These are phyloP conservation scores for Asteroscopus sphinx DNA, from an alignment of 2,888 invertebrate species.

Conservation along the genomic window DNA sequence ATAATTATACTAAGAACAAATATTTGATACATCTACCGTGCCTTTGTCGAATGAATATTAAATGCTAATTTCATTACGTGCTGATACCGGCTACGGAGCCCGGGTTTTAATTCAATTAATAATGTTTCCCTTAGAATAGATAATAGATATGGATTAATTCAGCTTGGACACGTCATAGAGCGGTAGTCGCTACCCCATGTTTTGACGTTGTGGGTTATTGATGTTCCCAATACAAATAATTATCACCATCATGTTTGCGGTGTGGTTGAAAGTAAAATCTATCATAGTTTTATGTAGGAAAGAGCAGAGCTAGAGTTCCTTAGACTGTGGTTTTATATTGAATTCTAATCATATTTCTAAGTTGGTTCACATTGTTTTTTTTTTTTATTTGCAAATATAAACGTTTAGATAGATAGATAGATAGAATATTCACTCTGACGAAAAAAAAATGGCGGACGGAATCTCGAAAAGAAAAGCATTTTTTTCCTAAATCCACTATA, in stretches of 20 bases:
- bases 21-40: constrained; percentile 48
- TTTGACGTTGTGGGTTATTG: constrained; percentile 3
- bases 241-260: neutral
- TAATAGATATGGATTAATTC: constrained; percentile 61
- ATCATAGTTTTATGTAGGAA: too few relatives aligned
- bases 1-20: constrained; percentile 49
- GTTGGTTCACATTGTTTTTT: neutral
- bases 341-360: too few relatives aligned
- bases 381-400: neutral
- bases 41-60: constrained; percentile 67
- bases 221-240: constrained; percentile 11
- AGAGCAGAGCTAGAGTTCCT: too few relatives aligned
- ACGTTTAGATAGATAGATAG: neutral
- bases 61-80: constrained; percentile 68
- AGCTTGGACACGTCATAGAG: constrained; percentile 43
- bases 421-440: too few relatives aligned
- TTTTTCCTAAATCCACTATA: too few relatives aligned
- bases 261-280: neutral
- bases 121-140: constrained; percentile 65
- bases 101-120: constrained; percentile 69
- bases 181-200: neutral
- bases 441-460: too few relatives aligned
- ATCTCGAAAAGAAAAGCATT: too few relatives aligned
- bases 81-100: constrained; percentile 54
- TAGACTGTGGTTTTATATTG: neutral